A percentile compares a stretch with the other conserved stretches of the same genome.
phyloP scores from a whole-genome alignment of 2,797 vertebrate genomes.

The Gobionotothen gibberifrons region DNA sequence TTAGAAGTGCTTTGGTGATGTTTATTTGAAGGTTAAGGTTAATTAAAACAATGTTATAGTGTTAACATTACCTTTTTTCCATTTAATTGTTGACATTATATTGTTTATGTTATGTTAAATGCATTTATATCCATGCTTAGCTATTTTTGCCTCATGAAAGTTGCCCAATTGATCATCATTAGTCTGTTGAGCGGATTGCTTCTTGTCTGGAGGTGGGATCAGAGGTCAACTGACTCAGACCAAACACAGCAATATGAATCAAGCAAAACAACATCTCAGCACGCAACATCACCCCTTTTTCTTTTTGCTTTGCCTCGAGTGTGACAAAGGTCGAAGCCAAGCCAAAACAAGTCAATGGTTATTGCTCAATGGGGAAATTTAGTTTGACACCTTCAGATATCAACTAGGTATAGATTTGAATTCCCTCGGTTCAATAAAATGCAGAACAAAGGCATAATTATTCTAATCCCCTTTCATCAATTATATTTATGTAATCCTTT shows the following conservation, averaged over 20 bases:
- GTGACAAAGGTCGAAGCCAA: conserved; percentile 53
- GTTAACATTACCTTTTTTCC: not conserved
- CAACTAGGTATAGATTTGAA: conserved; percentile 50
- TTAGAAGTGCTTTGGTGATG: not conserved
- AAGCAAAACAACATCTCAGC: conserved; percentile 26
- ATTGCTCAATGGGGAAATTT: conserved; percentile 77
- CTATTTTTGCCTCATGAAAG: conserved; percentile 17
- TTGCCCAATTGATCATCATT: conserved; percentile 43
- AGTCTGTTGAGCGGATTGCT: conserved; percentile 43
- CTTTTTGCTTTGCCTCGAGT: conserved; percentile 26
- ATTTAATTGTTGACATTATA: too few relatives aligned
- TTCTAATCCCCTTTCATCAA: conserved; percentile 29
- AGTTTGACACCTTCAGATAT: conserved; percentile 49
- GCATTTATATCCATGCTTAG: not conserved
- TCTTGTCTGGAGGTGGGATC: conserved; percentile 35
- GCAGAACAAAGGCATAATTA: conserved; percentile 51
- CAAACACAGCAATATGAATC: conserved; percentile 29
- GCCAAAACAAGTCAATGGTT: conserved; percentile 66
- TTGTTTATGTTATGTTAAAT: not conserved
- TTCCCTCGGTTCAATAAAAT: conserved; percentile 60
- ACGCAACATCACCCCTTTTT: conserved; percentile 19
- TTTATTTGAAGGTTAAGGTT: not conserved
- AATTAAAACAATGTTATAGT: not conserved
- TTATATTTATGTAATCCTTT: conserved; percentile 27
- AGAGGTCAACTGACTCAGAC: conserved; percentile 52